A percentile compares a stretch with the other conserved stretches of the same genome.
These are phyloP conservation scores for Lethenteron camtschaticum DNA, from an alignment of 2,113 vertebrate genomes.

Conservation along the genomic window DNA sequence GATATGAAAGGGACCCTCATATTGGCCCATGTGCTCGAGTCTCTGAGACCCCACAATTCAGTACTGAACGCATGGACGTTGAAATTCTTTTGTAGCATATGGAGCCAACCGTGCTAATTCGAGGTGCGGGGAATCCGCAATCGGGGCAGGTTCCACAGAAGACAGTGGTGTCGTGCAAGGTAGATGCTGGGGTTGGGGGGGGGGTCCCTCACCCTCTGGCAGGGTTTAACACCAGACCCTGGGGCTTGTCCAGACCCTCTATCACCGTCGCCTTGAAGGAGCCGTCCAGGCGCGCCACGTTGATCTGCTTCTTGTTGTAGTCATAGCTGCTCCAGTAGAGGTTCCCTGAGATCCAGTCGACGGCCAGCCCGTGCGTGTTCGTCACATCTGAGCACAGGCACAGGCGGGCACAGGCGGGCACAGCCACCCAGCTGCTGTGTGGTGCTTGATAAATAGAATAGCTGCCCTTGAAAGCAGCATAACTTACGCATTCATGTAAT, in stretches of 20 bases:
- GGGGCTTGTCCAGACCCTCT: constrained; percentile 73
- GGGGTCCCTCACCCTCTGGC: constrained; percentile 45
- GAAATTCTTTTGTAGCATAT: not conserved
- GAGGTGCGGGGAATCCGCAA: not conserved
- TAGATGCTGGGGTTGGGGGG: too few species aligned
- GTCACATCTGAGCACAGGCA: constrained; percentile 39
- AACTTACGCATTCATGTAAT: too few species aligned
- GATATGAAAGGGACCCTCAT: too few species aligned
- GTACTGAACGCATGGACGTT: not conserved
- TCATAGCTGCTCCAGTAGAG: constrained; percentile 98
- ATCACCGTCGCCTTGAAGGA: constrained; percentile 93
- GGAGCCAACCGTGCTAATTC: not conserved
- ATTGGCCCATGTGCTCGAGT: not conserved
- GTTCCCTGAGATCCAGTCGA: constrained; percentile 92
- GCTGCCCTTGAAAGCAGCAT: too few species aligned
- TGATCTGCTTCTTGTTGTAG: constrained; percentile 88
- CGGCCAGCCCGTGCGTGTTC: constrained; percentile 70
- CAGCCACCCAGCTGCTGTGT: too few species aligned
- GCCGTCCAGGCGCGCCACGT: constrained; percentile 72
- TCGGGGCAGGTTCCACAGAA: constrained; percentile 8
- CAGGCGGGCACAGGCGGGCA: too few species aligned
- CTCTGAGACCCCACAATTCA: not conserved
- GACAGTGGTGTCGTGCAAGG: constrained; percentile 7
- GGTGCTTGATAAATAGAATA: too few species aligned
- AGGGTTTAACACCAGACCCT: constrained; percentile 71